These are phyloP conservation scores for Hephaestus fuliginosus DNA, from an alignment of 2,797 vertebrate genomes.

Conservation along the genomic window DNA sequence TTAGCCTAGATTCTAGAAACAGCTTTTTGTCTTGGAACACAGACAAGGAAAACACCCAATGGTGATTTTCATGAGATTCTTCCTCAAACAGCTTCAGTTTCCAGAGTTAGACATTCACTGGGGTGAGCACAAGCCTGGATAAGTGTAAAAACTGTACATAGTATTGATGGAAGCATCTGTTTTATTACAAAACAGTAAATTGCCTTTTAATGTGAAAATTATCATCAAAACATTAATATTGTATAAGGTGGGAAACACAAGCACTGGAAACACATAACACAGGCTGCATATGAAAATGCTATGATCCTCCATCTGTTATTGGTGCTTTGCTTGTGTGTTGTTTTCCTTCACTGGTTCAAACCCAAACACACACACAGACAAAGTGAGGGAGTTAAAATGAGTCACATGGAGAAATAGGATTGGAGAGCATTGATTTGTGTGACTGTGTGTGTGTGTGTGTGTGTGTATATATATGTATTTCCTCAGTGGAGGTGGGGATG, in stretches of 20 bases:
- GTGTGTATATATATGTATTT: not conserved
- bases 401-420: constrained; percentile 57
- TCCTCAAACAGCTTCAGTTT: constrained; percentile 32
- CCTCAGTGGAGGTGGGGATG: constrained; percentile 38
- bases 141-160: constrained; percentile 2
- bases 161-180: not conserved
- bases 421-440: constrained; percentile 42
- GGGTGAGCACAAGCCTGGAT: not conserved
- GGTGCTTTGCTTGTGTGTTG: constrained; percentile 12
- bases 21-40: constrained; percentile 51
- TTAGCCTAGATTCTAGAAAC: constrained; percentile 73
- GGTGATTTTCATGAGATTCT: constrained; percentile 40
- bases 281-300: not conserved
- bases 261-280: not conserved
- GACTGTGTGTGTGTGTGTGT: not conserved
- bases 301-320: constrained; percentile 22
- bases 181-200: not conserved
- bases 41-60: constrained; percentile 52
- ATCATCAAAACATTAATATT: not conserved
- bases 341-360: constrained; percentile 36
- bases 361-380: constrained; percentile 17
- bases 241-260: constrained; percentile 7
- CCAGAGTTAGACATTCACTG: constrained; percentile 7
- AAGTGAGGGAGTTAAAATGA: constrained; percentile 39
- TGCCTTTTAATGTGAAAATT: not conserved